Percentiles rank a stretch among this genome's conserved stretches.
phyloP scores from a whole-genome alignment of 2,797 vertebrate genomes.

The Muscicapa comitata region DNA sequence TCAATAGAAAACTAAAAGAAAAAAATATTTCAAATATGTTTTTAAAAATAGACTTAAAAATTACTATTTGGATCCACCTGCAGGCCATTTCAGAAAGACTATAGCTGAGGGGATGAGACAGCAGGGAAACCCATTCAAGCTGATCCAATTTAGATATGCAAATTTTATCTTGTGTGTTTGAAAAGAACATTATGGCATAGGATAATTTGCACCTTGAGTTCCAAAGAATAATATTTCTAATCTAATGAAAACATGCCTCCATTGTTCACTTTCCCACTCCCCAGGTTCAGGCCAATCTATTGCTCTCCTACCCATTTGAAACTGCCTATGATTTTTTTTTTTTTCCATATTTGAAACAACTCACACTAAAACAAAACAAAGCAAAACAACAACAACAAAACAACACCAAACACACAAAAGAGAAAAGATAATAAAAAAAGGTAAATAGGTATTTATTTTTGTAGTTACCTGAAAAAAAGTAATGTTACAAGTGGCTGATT shows the following conservation, averaged over 20 bases:
- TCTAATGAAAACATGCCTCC: slow-evolving; percentile 72
- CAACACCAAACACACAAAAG: not conserved
- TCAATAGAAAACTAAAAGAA: slow-evolving; percentile 44
- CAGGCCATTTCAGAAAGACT: slow-evolving; percentile 59
- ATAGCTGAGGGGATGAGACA: slow-evolving; percentile 60
- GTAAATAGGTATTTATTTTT: not conserved
- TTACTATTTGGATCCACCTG: slow-evolving; percentile 67
- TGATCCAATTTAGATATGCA: slow-evolving; percentile 93
- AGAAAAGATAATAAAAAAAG: not conserved
- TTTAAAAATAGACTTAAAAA: slow-evolving; percentile 60
- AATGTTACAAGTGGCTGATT: not conserved
- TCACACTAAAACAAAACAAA: not conserved
- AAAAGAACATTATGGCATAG: slow-evolving; percentile 72
- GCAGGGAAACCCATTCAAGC: slow-evolving; percentile 76
- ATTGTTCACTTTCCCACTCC: slow-evolving; percentile 50
- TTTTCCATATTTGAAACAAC: slow-evolving; percentile 15
- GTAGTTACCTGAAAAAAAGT: not conserved
- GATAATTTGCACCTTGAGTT: slow-evolving; percentile 75
- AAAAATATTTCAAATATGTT: slow-evolving; percentile 20
- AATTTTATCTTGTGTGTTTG: slow-evolving; percentile 78
- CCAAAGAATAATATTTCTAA: slow-evolving; percentile 76
- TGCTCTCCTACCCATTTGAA: slow-evolving; percentile 11
- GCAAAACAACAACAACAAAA: not conserved
- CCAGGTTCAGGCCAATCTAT: slow-evolving; percentile 25
- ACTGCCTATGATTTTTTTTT: not conserved